Evolutionary conservation across 2,113 vertebrate species (phyloP).

Genomic region (Stigmatopora nigra): DNA sequence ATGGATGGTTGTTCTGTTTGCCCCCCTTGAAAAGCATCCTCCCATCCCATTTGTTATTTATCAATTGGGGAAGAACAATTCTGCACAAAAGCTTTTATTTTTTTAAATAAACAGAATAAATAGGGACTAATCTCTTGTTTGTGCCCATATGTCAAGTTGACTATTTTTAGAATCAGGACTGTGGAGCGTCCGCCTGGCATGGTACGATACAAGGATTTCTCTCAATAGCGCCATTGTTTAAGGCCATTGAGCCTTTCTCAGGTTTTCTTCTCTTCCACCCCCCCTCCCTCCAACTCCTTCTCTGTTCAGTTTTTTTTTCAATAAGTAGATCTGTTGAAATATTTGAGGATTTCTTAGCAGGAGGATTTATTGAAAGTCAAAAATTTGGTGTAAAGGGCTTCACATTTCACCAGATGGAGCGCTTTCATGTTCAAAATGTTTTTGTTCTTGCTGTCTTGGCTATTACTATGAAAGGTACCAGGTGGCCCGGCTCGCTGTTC

Average conservation of each 20-base stretch:
- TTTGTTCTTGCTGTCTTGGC: too few species aligned
- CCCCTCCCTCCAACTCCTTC: not conserved
- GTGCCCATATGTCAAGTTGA: slow-evolving; percentile 1
- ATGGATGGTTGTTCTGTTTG: slow-evolving; percentile 11
- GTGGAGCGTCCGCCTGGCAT: slow-evolving; percentile 17
- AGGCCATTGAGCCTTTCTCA: slow-evolving; percentile 4
- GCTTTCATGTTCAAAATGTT: not conserved
- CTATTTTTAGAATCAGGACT: slow-evolving; percentile 38
- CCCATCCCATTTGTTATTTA: not conserved
- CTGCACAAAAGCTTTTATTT: not conserved
- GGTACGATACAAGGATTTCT: slow-evolving; percentile 34
- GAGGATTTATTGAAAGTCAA: not conserved
- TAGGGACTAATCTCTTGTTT: slow-evolving; percentile 11
- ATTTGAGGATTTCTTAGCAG: slow-evolving; percentile 10
- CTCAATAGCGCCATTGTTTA: slow-evolving; percentile 46
- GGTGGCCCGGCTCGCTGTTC: too few species aligned
- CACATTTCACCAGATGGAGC: not conserved
- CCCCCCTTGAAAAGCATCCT: slow-evolving; percentile 4
- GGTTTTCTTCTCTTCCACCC: not conserved
- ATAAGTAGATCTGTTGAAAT: slow-evolving; percentile 3
- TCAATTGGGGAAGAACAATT: not conserved
- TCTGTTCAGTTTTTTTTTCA: not conserved
- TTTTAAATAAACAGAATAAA: not conserved
- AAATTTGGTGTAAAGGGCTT: not conserved
- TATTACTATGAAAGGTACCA: too few species aligned